phyloP scores from a whole-genome alignment of 92 coral and sea anemone species.

The Zoanthus sociatus region DNA sequence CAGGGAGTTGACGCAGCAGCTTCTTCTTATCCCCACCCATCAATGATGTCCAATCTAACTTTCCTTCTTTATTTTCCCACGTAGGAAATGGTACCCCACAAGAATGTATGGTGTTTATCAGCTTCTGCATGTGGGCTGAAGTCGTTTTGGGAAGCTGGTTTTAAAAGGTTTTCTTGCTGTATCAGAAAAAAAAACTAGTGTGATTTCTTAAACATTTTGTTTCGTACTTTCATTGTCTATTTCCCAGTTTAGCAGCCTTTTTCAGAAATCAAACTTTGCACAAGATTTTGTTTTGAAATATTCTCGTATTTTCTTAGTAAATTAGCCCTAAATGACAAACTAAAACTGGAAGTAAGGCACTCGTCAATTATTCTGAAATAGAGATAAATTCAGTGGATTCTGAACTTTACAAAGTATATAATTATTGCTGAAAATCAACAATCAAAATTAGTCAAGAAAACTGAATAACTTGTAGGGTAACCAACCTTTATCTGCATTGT shows the following conservation, averaged over 20 bases:
- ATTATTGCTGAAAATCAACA: too few relatives aligned
- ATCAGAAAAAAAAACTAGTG: not conserved
- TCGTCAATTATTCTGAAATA: too few relatives aligned
- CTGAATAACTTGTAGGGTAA: not conserved
- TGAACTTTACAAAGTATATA: too few relatives aligned
- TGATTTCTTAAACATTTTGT: not conserved
- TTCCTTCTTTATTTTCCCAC: slow-evolving; percentile 25
- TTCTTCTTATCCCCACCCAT: slow-evolving; percentile 17
- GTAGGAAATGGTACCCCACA: not conserved
- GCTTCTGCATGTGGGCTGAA: slow-evolving; percentile 14
- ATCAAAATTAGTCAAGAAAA: not conserved
- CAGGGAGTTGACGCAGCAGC: slow-evolving; percentile 11
- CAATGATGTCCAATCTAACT: slow-evolving; percentile 13
- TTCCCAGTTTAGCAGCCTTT: too few relatives aligned
- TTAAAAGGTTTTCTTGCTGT: slow-evolving; percentile 16
- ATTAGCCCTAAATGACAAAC: too few relatives aligned
- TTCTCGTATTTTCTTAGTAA: too few relatives aligned
- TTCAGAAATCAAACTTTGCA: too few relatives aligned
- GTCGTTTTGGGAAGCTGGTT: not conserved
- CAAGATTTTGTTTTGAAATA: too few relatives aligned
- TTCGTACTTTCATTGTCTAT: too few relatives aligned
- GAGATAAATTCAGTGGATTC: too few relatives aligned
- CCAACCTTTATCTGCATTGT: not conserved
- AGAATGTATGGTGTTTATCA: not conserved
- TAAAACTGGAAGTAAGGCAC: too few relatives aligned